Base-by-base conservation (phyloP, 2,113 vertebrate genomes). In the Pseudopipra pipra region DNA sequence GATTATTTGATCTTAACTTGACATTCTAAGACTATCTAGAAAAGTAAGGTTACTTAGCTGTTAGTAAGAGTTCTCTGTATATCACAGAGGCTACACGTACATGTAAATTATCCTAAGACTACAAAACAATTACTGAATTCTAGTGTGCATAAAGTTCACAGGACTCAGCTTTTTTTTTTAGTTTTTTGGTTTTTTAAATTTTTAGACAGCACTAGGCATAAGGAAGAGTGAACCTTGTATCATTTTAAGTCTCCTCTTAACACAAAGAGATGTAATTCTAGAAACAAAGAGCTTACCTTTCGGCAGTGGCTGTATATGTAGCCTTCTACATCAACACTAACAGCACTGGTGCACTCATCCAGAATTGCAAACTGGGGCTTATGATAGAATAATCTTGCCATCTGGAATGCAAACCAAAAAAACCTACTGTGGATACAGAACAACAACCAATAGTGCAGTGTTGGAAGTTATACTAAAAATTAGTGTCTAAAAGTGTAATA, bases 321-420 rank as follows among this genome's bases (percentile, higher is more conserved):
- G 90, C 98, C 99, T 97, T 99, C 99, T 72, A 99, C 99, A 67
- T 99, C 99, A 22, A 99, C 99, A 13, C 99, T 99, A 62, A 99
- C 99, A 3, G 99, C 99, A 73, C 99, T 99, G n/a, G 99, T 99
- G 94, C 99, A 99, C 93, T 99, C 99, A 67, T 99, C 99, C 96
- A 99, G 97, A 89, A 99, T 99, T 89, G 99, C 99, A 98, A 99
- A 99, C 98, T 99, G 99, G 10, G 99, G 99, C 80, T 99, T 99
- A 89, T 99, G 99, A 95, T 99, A 99, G 97, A 99, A 99, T 12
- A 99, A 97, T 72, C 99, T 98, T 85, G 99, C 99, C 99, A 99
- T 99, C 99, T 99, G 92, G 28, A 93, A 96, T 10, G 22, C 89
- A 97, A 97, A 95, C 16, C 33, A 70, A 93, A 94, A 89, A 95